Conservation (phyloP, 64 coral and sea anemone genomes). For the Actinia tenebrosa region DNA sequence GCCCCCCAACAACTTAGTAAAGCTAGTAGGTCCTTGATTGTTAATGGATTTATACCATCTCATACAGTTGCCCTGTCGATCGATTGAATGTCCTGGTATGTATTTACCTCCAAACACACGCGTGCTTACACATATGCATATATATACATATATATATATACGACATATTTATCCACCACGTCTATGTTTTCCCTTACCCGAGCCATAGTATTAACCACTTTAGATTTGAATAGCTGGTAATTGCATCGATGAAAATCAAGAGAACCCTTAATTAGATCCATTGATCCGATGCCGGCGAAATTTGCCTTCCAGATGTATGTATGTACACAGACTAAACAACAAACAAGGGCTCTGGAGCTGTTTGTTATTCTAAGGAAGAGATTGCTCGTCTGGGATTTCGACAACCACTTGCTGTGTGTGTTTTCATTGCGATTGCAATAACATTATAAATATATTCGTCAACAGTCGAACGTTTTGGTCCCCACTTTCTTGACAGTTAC, state of each 20-base stretch:
- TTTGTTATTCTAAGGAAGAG: conserved; percentile 48
- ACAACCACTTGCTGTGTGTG: conserved; percentile 19
- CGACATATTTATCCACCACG: not conserved
- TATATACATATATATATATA: no score
- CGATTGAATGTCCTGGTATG: not conserved
- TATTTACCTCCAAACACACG: not conserved
- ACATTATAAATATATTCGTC: conserved; percentile 11
- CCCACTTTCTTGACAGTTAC: not conserved
- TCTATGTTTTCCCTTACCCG: not conserved
- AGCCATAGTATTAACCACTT: conserved; percentile 66
- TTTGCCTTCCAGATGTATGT: conserved; percentile 13
- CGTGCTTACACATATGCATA: not conserved
- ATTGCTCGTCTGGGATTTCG: not conserved
- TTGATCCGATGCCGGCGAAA: conserved; percentile 27
- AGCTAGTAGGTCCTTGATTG: not conserved
- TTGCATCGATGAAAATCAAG: conserved; percentile 62
- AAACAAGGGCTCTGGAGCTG: not conserved
- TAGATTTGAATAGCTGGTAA: conserved; percentile 65
- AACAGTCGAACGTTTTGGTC: not conserved
- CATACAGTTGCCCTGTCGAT: not conserved
- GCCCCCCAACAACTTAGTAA: not conserved
- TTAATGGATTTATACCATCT: conserved; percentile 5
- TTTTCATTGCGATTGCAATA: not conserved
- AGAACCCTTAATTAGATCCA: conserved; percentile 70
- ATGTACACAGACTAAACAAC: conserved; percentile 22